Conservation (phyloP, 2,888 invertebrate species). For the Aproaerema taeniolella region DNA sequence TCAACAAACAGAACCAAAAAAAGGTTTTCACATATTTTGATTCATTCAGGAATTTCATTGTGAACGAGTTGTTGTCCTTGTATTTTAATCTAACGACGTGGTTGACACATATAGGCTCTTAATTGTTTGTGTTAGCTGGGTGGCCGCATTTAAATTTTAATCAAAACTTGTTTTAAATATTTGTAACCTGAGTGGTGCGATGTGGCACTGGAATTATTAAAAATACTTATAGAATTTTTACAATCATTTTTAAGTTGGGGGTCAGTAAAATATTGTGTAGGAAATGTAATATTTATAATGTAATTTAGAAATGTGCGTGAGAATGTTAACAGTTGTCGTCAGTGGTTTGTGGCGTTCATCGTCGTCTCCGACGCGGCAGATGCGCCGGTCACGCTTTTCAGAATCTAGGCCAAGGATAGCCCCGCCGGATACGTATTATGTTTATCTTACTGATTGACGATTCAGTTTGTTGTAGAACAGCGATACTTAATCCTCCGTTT, state of each 20-base stretch:
- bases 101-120: conserved; percentile 7
- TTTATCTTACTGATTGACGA: too few species aligned
- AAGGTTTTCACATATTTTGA: conserved; percentile 7
- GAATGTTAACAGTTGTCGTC: too few species aligned
- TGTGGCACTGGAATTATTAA: too few species aligned
- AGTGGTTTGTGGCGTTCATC: too few species aligned
- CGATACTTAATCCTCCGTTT: too few species aligned
- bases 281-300: too few species aligned
- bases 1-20: conserved; percentile 17
- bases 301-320: too few species aligned
- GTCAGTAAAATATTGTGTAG: too few species aligned
- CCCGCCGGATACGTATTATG: conserved; percentile 49
- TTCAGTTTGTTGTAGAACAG: too few species aligned
- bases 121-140: conserved; percentile 5
- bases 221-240: too few species aligned
- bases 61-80: conserved; percentile 19
- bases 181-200: too few species aligned
- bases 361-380: conserved; percentile 36
- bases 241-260: too few species aligned
- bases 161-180: neutral
- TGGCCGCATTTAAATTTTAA: conserved; percentile 3
- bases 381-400: conserved; percentile 53
- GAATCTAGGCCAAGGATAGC: conserved; percentile 60
- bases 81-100: conserved; percentile 15
- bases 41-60: conserved; percentile 20